Conservation (phyloP, 2,888 invertebrate genomes). For the Pollenia labialis region DNA sequence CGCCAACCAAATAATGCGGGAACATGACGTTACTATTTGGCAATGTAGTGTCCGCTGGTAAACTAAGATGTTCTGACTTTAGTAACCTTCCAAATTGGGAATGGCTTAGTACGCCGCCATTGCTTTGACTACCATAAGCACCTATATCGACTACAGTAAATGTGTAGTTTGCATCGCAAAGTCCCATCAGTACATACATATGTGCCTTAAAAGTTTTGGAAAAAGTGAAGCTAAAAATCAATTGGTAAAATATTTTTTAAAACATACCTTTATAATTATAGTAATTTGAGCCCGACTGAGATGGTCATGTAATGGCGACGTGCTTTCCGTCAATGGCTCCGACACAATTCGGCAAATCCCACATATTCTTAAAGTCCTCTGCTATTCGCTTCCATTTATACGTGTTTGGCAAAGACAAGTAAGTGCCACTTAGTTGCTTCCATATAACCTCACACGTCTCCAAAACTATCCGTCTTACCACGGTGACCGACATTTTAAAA, state of each 20-base stretch:
- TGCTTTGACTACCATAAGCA: constrained; percentile 20
- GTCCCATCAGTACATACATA: constrained; percentile 27
- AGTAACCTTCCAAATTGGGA: constrained; percentile 8
- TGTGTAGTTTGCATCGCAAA: constrained; percentile 54
- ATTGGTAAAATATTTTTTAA: background rate
- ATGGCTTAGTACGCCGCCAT: constrained; percentile 18
- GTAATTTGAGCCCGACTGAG: constrained; percentile 47
- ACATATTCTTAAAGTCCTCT: constrained; percentile 40
- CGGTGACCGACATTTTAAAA: constrained; percentile 32
- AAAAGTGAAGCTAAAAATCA: background rate
- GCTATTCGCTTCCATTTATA: constrained; percentile 38
- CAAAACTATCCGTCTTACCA: constrained; percentile 32
- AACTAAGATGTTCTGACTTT: background rate
- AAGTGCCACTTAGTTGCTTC: background rate
- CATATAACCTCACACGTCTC: constrained; percentile 25
- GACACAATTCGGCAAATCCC: constrained; percentile 2
- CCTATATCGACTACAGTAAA: constrained; percentile 46
- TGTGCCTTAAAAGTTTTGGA: background rate
- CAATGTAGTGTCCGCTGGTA: too few species aligned
- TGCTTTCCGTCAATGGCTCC: constrained; percentile 68
- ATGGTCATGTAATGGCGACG: constrained; percentile 52
- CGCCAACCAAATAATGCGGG: too few species aligned
- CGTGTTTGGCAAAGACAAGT: constrained; percentile 5
- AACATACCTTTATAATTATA: constrained; percentile 60
- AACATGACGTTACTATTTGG: too few species aligned